Base-by-base conservation (phyloP, 92 coral and sea anemone species). In the Epizoanthus stellaris region DNA sequence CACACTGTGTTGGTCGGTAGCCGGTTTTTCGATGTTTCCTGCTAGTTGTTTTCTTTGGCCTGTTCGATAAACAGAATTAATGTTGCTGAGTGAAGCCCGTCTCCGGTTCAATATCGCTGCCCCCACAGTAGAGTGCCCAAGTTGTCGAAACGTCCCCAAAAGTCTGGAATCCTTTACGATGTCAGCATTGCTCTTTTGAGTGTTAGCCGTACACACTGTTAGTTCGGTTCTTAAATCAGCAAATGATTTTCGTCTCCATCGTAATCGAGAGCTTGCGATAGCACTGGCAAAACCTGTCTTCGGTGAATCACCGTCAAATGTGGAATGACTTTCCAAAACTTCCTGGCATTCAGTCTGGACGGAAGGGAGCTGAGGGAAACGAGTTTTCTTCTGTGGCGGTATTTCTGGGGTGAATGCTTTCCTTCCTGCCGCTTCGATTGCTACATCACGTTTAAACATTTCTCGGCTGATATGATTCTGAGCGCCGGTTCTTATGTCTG, bases 151-250 rank as follows among this genome's bases (percentile, higher is more conserved):
- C 1, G 65, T 15, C 3, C 80, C 80, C 64, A 75, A 3, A 12
- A 57, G 6, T 14, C 66, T 53, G 15, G 80, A 75, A 6, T 56
- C 66, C 6, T 75, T 75, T 25, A 75, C 23, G 3, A 15, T 56
- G 47, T 75, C 80, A 45, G 15, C 80, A n/a, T 30, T 36, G 7
- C 21, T 30, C 42, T 30, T 57, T 25, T 16, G 65, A 75, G 47
- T 58, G 56, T 52, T 52, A 14, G 0, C 20, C 12, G 20, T 16
- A 53, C 53, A 56, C 47, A 23, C 6, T 43, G 7, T 34, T 54
- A 14, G 21, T 25, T 75, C 43, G 11, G 42, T 7, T 74, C 80
- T 74, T 25, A 75, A 56, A 15, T 75, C 80, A 16, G 80, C 66
- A 25, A 75, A 25, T 57, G 80, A 25, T 36, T 16, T 56, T 19